phyloP scores from a whole-genome alignment of 2,113 vertebrate genomes.

The Rhea pennata region DNA sequence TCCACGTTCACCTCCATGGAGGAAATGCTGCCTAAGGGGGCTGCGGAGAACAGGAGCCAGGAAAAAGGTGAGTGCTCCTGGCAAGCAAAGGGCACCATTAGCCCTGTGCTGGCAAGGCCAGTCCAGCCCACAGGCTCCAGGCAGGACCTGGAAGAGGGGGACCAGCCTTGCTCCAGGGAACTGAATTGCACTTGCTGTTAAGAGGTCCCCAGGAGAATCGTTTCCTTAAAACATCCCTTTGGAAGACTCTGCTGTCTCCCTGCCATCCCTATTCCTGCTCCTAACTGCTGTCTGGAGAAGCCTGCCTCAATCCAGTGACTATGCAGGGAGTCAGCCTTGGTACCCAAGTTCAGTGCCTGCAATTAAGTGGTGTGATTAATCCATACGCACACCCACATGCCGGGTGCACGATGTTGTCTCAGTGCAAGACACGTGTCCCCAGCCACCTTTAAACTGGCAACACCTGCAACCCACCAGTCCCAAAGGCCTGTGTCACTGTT shows the following conservation, averaged over 20 bases:
- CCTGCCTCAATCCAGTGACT: background rate
- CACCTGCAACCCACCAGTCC: background rate
- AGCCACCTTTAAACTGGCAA: background rate
- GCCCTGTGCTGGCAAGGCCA: background rate
- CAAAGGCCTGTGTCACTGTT: accelerated
- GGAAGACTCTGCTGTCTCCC: background rate
- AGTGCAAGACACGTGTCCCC: background rate
- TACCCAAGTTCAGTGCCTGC: background rate
- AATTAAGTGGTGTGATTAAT: background rate
- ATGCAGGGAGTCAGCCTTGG: background rate
- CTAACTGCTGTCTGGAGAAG: background rate
- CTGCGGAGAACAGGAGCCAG: constrained; percentile 67
- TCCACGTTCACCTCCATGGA: constrained; percentile 99
- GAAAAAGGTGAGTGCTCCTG: background rate
- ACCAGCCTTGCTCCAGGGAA: background rate
- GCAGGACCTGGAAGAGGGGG: background rate
- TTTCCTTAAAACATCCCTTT: background rate
- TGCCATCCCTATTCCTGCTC: background rate
- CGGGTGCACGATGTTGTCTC: background rate
- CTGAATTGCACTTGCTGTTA: background rate
- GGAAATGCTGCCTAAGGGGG: constrained; percentile 93
- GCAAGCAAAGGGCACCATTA: background rate
- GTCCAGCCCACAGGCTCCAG: background rate
- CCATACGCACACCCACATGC: background rate
- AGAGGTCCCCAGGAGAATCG: background rate